These are phyloP conservation scores for Naso thynnoides DNA, from an alignment of 2,797 vertebrate species.

Conservation along the genomic window DNA sequence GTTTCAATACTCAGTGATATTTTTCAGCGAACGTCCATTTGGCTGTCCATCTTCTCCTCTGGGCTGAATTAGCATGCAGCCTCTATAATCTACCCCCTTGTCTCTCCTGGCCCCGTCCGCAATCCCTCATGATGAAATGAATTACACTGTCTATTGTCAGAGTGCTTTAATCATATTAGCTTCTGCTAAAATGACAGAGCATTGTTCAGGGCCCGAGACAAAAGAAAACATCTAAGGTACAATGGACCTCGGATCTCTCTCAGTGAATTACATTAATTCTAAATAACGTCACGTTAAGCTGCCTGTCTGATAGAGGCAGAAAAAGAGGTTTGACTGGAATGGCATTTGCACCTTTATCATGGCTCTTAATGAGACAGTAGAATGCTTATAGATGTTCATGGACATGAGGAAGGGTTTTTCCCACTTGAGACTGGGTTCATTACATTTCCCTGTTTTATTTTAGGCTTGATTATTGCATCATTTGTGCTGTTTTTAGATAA, in stretches of 20 bases:
- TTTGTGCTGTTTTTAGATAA: constrained; percentile 28
- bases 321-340: constrained; percentile 66
- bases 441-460: constrained; percentile 40
- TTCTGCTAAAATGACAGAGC: constrained; percentile 82
- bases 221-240: constrained; percentile 85
- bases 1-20: constrained; percentile 41
- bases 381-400: constrained; percentile 61
- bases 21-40: constrained; percentile 43
- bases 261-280: constrained; percentile 85
- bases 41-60: constrained; percentile 49
- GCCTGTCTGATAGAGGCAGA: constrained; percentile 67
- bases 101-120: constrained; percentile 60
- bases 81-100: constrained; percentile 58
- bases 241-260: constrained; percentile 83
- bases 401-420: constrained; percentile 18
- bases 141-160: constrained; percentile 83
- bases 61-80: constrained; percentile 71
- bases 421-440: constrained; percentile 51
- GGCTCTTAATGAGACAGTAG: constrained; percentile 70
- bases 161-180: constrained; percentile 86
- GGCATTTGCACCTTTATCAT: constrained; percentile 77
- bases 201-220: constrained; percentile 84
- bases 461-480: constrained; percentile 34
- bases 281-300: constrained; percentile 79
- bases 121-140: constrained; percentile 82